These are phyloP conservation scores for Scytalopus superciliaris DNA, from an alignment of 2,113 vertebrate genomes.

Conservation along the genomic window DNA sequence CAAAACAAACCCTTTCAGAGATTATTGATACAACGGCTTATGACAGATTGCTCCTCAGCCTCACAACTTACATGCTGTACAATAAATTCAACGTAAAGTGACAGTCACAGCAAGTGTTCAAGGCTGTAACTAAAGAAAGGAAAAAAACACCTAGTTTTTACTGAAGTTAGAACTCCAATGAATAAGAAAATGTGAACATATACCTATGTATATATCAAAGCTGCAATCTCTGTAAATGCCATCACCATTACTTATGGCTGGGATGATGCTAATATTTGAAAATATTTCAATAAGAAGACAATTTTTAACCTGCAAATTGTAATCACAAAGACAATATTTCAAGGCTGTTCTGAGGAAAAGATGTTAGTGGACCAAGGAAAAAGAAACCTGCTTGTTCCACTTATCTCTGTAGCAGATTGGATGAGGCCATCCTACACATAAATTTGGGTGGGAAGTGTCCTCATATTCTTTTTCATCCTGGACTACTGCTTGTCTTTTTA, in stretches of 20 bases:
- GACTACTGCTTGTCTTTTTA: slow-evolving; percentile 52
- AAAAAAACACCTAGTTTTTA: slow-evolving; percentile 38
- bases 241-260: slow-evolving; percentile 53
- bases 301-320: slow-evolving; percentile 48
- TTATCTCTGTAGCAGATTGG: background rate
- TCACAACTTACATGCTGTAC: slow-evolving; percentile 56
- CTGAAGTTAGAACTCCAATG: slow-evolving; percentile 63
- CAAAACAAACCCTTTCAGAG: slow-evolving; percentile 13
- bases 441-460: background rate
- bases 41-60: slow-evolving; percentile 60
- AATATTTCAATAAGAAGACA: slow-evolving; percentile 55
- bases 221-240: slow-evolving; percentile 54
- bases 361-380: slow-evolving; percentile 40
- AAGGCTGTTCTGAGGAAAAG: background rate
- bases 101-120: slow-evolving; percentile 70
- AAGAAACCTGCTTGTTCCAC: background rate
- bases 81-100: slow-evolving; percentile 68
- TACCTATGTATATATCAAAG: slow-evolving; percentile 52
- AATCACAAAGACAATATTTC: slow-evolving; percentile 67
- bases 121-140: slow-evolving; percentile 51
- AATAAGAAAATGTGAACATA: slow-evolving; percentile 62
- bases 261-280: slow-evolving; percentile 61
- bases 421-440: background rate
- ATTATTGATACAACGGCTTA: slow-evolving; percentile 54
- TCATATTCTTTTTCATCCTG: background rate